phyloP scores from a whole-genome alignment of 2,888 invertebrate genomes.

The Acanthacorydalis orientalis region DNA sequence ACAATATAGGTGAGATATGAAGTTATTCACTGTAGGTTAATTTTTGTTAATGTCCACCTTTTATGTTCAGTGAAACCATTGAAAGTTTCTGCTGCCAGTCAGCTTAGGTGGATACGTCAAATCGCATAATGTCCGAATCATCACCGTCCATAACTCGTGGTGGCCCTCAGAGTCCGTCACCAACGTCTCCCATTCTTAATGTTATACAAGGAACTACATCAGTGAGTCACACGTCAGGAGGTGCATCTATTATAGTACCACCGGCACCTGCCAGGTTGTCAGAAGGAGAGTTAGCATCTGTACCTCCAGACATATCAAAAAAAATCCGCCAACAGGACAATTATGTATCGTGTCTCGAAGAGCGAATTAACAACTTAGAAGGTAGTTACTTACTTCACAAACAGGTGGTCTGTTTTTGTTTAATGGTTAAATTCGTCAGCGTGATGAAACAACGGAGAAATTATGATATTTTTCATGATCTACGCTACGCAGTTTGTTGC shows the following conservation, averaged over 20 bases:
- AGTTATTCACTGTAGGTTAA: too few relatives aligned
- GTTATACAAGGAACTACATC: not conserved
- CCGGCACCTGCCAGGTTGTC: slow-evolving; percentile 23
- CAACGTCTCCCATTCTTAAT: not conserved
- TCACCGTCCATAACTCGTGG: slow-evolving; percentile 1
- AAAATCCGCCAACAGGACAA: slow-evolving; percentile 61
- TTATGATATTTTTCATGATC: not conserved
- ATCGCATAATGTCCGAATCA: not conserved
- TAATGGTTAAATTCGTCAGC: not conserved
- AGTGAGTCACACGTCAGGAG: not conserved
- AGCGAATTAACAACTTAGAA: slow-evolving; percentile 59
- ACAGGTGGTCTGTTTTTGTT: not conserved
- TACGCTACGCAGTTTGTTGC: not conserved
- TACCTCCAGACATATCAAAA: slow-evolving; percentile 46
- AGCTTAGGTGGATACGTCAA: too few relatives aligned
- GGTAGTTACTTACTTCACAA: slow-evolving; percentile 37
- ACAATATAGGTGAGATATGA: too few relatives aligned
- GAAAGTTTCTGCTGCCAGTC: too few relatives aligned
- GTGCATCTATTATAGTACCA: not conserved
- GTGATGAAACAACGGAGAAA: not conserved
- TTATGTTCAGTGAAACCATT: too few relatives aligned
- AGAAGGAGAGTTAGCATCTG: slow-evolving; percentile 44
- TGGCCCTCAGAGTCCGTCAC: slow-evolving; percentile 5
- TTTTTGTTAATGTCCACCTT: too few relatives aligned
- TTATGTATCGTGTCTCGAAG: slow-evolving; percentile 59